Evolutionary conservation across 2,113 vertebrate species (phyloP), one percentile per base, ranked within the genome.

Genomic region (Hippocampus mohnikei): DNA sequence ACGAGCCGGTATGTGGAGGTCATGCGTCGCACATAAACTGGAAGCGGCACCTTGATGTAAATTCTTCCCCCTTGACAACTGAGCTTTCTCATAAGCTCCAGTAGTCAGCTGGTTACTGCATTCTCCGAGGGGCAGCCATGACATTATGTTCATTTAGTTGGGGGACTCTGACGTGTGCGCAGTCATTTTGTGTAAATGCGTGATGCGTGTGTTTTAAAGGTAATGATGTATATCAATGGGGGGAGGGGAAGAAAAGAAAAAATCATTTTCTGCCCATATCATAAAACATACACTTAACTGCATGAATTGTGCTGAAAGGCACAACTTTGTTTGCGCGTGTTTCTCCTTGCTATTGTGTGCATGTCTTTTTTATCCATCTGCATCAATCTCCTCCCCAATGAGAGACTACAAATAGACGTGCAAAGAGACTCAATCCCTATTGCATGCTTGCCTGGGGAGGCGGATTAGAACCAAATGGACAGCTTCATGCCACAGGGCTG

Each of bases 81-180:
- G 83, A 89, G 85, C 78, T 82, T 88, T 90, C 84, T 86, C 84
- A 83, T 88, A 86, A 89, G 89, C 86, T 87, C 77, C 81, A 79
- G 82, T 86, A 88, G 88, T 91, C 89, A 91, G 89, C 84, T 91
- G 89, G 88, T 84, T 89, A 79, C 83, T 82, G 87, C 85, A 90
- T 88, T 90, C 89, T 85, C 72, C 71, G 77, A 86, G 82, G 82
- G 84, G 78, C 81, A 83, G 25, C 79, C 83, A 77, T 85, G 84
- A 85, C 80, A 82, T 82, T 87, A 84, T 82, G 83, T 73, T 88
- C 84, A 88, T 88, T 85, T 78, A 75, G 58, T 5, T 33, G 74
- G 66, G 33, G 80, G 68, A 67, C 74, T 79, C 70, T 46, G 71
- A 77, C 73, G 78, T 83, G 81, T 85, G 77, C 70, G 60, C 27